These are phyloP conservation scores for Cynopterus sphinx DNA, from an alignment of 2,797 vertebrate genomes.

Conservation along the genomic window DNA sequence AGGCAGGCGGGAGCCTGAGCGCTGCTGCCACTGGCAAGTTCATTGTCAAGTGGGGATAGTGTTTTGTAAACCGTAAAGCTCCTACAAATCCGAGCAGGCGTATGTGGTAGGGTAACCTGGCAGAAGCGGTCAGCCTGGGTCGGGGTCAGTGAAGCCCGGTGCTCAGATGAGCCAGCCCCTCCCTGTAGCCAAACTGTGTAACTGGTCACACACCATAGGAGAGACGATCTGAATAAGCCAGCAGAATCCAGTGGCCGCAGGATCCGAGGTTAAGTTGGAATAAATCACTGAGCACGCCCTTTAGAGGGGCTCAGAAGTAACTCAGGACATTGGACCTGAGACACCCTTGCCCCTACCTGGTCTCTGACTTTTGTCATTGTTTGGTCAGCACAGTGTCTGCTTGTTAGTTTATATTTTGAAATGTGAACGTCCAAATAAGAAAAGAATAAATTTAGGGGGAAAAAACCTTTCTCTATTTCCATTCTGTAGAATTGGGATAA, in stretches of 20 bases:
- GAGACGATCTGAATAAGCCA: neutral
- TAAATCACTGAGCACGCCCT: neutral
- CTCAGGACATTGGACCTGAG: neutral
- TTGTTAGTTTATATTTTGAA: slow-evolving; percentile 24
- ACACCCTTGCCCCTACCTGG: no score
- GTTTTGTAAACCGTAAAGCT: neutral
- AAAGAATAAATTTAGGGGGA: neutral
- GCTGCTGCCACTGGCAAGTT: neutral
- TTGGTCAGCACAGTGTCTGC: neutral
- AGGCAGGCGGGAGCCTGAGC: neutral
- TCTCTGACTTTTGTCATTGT: neutral
- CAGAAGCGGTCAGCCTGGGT: neutral
- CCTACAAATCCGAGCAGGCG: no score
- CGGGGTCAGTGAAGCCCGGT: neutral
- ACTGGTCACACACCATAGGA: neutral
- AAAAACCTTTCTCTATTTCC: neutral
- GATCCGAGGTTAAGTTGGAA: neutral
- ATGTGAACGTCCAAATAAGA: neutral
- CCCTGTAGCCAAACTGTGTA: neutral
- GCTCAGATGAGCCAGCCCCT: neutral
- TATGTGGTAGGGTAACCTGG: neutral
- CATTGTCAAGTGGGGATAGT: neutral
- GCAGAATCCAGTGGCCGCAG: neutral
- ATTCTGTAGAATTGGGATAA: neutral
- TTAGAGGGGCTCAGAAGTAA: neutral